Evolutionary conservation across 2,113 vertebrate genomes (phyloP).

Genomic region (Tachysurus vachellii): DNA sequence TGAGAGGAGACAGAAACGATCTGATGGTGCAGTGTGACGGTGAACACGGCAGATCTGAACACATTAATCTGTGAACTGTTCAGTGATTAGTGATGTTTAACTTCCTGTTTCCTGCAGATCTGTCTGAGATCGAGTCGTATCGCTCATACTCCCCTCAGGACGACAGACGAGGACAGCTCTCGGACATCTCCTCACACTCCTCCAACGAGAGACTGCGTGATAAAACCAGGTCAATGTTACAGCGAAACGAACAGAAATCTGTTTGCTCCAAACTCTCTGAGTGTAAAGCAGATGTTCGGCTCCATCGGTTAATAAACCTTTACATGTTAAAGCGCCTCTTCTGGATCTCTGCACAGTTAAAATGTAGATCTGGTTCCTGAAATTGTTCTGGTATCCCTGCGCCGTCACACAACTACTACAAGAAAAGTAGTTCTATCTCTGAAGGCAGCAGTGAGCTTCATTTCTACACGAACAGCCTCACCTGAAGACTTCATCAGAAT

Average conservation of each 20-base stretch:
- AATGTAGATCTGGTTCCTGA: neutral
- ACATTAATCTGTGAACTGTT: neutral
- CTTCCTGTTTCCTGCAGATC: constrained; percentile 74
- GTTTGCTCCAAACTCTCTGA: neutral
- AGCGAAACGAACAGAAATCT: neutral
- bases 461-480: neutral
- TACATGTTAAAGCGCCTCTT: neutral
- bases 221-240: constrained; percentile 76
- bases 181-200: constrained; percentile 90
- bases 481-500: neutral
- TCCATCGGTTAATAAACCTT: too few species aligned
- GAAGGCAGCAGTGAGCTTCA: neutral
- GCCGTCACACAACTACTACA: too few species aligned
- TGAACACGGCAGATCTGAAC: too few species aligned
- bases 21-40: neutral
- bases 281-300: neutral
- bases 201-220: constrained; percentile 92
- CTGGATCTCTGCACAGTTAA: too few species aligned
- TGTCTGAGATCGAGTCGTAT: constrained; percentile 97
- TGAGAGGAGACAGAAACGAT: neutral
- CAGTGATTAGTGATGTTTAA: constrained; percentile 22
- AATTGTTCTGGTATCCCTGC: neutral
- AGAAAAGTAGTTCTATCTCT: too few species aligned
- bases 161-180: constrained; percentile 81
- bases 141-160: constrained; percentile 92